Conservation (phyloP, 1,140 invertebrate species). For the Ooceraea biroi region DNA sequence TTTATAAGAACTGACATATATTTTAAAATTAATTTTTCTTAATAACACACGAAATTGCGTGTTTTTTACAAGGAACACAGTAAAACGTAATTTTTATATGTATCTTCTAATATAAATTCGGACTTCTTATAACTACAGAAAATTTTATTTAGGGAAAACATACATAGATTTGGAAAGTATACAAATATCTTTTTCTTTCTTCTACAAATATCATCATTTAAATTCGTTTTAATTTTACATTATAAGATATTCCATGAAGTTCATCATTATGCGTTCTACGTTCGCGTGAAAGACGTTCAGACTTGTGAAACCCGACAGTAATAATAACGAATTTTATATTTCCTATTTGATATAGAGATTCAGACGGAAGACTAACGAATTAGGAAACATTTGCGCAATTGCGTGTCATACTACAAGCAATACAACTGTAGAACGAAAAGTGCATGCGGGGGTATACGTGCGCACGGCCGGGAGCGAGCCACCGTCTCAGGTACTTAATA, state of each 20-base stretch:
- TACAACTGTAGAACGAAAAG: conserved; percentile 12
- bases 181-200: background rate
- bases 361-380: background rate
- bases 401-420: background rate
- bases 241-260: background rate
- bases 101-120: background rate
- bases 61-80: background rate
- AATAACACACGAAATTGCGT: background rate
- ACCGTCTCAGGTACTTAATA: conserved; percentile 78
- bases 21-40: conserved; percentile 4
- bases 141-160: background rate
- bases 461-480: conserved; percentile 53
- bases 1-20: background rate
- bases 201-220: background rate
- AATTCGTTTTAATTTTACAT: background rate
- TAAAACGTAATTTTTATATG: background rate
- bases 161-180: background rate
- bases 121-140: background rate
- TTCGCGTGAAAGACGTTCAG: background rate
- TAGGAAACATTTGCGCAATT: background rate
- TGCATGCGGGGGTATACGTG: background rate
- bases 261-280: background rate
- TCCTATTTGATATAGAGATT: background rate
- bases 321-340: too few relatives aligned
- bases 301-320: background rate